Percentiles rank a stretch among this genome's conserved stretches.
Conservation (phyloP, 2,113 vertebrate genomes). For the Puntigrus tetrazona region DNA sequence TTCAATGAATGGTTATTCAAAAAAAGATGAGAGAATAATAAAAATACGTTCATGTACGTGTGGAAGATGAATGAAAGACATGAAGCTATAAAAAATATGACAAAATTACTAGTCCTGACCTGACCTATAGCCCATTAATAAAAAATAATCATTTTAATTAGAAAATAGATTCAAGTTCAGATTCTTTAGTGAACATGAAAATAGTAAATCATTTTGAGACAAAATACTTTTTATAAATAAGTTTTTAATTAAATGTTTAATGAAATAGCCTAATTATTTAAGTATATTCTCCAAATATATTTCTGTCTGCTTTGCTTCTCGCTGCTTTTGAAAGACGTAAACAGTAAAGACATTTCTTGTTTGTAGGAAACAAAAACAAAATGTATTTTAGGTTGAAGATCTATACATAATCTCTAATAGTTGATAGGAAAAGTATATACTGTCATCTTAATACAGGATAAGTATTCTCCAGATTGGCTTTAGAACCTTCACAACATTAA, state of each 20-base stretch:
- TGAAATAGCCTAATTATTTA: too few relatives aligned
- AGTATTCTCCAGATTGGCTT: neutral
- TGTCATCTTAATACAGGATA: too few relatives aligned
- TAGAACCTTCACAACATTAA: neutral
- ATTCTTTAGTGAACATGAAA: neutral
- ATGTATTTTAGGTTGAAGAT: neutral
- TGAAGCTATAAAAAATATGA: neutral
- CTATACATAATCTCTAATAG: neutral
- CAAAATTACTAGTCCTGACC: neutral
- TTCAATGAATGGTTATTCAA: neutral
- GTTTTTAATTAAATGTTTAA: neutral
- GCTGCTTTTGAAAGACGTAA: neutral
- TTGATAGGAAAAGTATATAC: too few relatives aligned
- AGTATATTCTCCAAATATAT: neutral
- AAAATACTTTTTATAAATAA: too few relatives aligned
- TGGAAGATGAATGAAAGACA: neutral
- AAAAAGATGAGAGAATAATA: neutral
- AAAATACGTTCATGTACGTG: neutral
- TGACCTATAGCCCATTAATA: neutral
- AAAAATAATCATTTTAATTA: neutral
- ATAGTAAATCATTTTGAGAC: too few relatives aligned
- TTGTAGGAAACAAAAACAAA: too few relatives aligned
- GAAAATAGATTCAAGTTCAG: neutral
- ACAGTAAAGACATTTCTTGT: too few relatives aligned
- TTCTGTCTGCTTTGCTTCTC: neutral